Evolutionary conservation across 1,140 invertebrate genomes (phyloP).

Genomic region (Hypsibius dujardini): DNA sequence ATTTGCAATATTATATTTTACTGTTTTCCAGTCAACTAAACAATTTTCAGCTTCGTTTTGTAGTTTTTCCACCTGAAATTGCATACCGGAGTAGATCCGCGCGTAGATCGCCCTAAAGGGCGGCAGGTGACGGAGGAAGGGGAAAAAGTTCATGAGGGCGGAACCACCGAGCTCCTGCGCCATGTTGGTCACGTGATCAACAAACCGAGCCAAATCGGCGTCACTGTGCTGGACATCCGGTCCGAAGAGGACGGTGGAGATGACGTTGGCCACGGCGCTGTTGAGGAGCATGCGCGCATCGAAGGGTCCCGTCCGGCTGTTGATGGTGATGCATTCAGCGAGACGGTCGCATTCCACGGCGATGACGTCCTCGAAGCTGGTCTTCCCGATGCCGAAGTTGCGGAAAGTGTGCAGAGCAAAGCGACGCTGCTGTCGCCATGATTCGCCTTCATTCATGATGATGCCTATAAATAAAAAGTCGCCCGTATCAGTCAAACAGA

Average conservation of each 20-base stretch:
- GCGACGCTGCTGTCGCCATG: constrained; percentile 76
- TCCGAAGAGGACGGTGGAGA: constrained; percentile 5
- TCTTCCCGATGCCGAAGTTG: constrained; percentile 51
- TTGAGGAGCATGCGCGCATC: background rate
- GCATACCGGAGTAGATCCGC: too few species aligned
- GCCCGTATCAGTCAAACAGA: too few species aligned
- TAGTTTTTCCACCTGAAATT: too few species aligned
- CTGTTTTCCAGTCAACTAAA: too few species aligned
- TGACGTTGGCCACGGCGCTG: background rate
- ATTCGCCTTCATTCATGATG: constrained; percentile 65
- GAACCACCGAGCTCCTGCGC: background rate
- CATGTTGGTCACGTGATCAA: background rate
- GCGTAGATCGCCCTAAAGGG: too few species aligned
- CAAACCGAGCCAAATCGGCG: background rate
- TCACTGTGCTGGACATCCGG: background rate
- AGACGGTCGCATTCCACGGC: background rate
- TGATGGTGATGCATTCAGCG: background rate
- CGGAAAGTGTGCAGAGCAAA: constrained; percentile 71
- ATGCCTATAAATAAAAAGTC: constrained; percentile 65
- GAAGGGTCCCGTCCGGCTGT: background rate
- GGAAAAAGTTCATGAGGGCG: background rate
- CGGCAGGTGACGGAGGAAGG: background rate
- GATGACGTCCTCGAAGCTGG: background rate
- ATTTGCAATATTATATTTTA: too few species aligned
- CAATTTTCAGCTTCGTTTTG: too few species aligned